phyloP scores from a whole-genome alignment of 2,113 vertebrate species.

The Stigmatopora argus region DNA sequence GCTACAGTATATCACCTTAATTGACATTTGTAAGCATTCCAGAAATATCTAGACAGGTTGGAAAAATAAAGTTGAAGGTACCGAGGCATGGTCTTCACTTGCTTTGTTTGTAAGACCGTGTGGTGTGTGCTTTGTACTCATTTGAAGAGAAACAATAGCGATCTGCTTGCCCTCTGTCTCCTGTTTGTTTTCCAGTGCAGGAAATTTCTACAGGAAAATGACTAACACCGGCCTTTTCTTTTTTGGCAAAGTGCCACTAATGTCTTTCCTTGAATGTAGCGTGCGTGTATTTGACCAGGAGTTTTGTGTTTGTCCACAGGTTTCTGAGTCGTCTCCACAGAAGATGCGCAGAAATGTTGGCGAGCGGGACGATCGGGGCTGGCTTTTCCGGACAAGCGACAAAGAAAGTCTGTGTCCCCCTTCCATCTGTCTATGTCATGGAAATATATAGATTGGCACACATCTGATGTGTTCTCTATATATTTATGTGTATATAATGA shows the following conservation, averaged over 20 bases:
- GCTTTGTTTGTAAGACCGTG: too few species aligned
- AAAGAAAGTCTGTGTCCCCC: slow-evolving; percentile 62
- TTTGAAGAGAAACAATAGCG: too few species aligned
- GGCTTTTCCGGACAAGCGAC: slow-evolving; percentile 56
- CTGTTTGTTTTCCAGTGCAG: neutral
- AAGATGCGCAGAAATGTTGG: slow-evolving; percentile 76
- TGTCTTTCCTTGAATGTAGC: too few species aligned
- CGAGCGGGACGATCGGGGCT: slow-evolving; percentile 53
- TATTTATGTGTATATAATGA: slow-evolving; percentile 78
- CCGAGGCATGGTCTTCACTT: too few species aligned
- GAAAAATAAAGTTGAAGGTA: too few species aligned
- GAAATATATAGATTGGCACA: slow-evolving; percentile 72
- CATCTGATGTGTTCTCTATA: slow-evolving; percentile 71
- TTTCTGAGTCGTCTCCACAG: slow-evolving; percentile 76
- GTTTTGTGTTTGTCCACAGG: slow-evolving; percentile 40
- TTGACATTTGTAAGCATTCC: too few species aligned
- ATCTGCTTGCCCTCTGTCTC: neutral
- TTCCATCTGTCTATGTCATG: slow-evolving; percentile 76
- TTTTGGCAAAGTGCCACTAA: too few species aligned
- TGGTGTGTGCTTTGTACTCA: too few species aligned
- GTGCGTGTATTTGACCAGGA: too few species aligned
- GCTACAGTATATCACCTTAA: too few species aligned
- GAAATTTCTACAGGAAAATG: neutral
- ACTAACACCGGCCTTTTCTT: neutral
- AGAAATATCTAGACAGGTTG: too few species aligned